Evolutionary conservation across 2,888 invertebrate species (phyloP), one percentile per base, ranked within the genome.

Genomic region (Eulithis testata): DNA sequence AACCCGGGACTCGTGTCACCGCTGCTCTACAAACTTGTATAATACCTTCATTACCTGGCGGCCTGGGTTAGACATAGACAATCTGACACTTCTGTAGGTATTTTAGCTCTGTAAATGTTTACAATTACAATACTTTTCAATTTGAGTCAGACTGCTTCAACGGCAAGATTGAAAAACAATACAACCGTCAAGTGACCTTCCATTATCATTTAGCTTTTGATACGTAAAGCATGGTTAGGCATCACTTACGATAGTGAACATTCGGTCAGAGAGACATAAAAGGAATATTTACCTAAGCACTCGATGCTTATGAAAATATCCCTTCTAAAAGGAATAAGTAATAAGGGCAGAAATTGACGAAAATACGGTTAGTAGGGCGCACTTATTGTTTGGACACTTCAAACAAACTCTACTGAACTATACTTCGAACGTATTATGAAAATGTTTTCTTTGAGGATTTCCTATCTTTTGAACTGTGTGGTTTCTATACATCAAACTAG

Each of bases 1-100:
- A 82, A 77, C 74, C 66, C 65, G 43, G 67, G 68, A 67, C 73
- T 60, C 67, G 65, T 71, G 70, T 69, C 70, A 75, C 59, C 73
- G 72, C 72, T 68, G 65, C 60, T 69, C 60, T 70, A 73, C 60
- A 66, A 63, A 57, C 69, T 60, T 63, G 56, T 62, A 31, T 6
- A 66, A 50, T 59, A 21, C 47, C 4, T 56, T 56, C 53, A 52
- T 62, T 68, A 59, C 58, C 60, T n/a, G n/a, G n/a, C n/a, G n/a
- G n/a, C n/a, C n/a, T 68, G 62, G 43, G 12, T 58, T 49, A 11
- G 52, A 59, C 56, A 60, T 2, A 21, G 21, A 21, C 40, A 5
- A 45, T 31, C 53, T 50, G 53, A 53, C 21, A 49, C n/a, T 49
- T 59, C 36, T 36, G 53, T 49, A 52, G 21, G 21, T 21, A 21